phyloP scores from a whole-genome alignment of 2,113 vertebrate genomes.

The human (Homo sapiens) region GRCh38 chrX:132911001-132911500 shows the following conservation, averaged over 20 bases:
- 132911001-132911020: too few species aligned
- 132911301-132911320: not conserved
- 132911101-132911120: too few species aligned
- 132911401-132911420: not conserved
- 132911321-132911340: constrained; percentile 27
- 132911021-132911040: too few species aligned
- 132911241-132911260: not conserved
- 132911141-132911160: too few species aligned
- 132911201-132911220: not conserved
- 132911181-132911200: not conserved
- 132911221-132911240: constrained; percentile 19
- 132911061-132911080: too few species aligned
- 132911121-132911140: too few species aligned
- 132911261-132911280: not conserved
- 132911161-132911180: constrained; percentile 35
- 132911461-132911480: not conserved
- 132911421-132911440: constrained; percentile 4
- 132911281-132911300: not conserved
- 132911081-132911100: too few species aligned
- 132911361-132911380: not conserved
- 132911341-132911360: not conserved
- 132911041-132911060: too few species aligned
- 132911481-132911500: not conserved
- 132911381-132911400: not conserved
- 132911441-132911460: not conserved